These are phyloP conservation scores for Bursaphelenchus mucronatus DNA, from an alignment of 1,140 invertebrate species.

Conservation along the genomic window DNA sequence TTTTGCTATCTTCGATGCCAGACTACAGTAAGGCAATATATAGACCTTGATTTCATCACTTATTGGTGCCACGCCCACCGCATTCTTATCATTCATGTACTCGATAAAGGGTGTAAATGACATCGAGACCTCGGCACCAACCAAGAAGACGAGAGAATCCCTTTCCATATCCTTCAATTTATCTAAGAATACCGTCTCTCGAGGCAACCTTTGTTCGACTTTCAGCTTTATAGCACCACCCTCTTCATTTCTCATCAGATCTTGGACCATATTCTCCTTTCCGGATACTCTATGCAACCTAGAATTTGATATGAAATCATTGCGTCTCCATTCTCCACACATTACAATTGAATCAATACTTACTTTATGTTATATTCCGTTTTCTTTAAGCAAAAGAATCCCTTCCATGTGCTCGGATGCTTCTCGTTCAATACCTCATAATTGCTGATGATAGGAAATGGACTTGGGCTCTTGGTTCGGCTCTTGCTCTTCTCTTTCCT, in stretches of 20 bases:
- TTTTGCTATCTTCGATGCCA: conserved; percentile 35
- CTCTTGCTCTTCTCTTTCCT: too few relatives aligned
- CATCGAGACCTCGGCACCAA: conserved; percentile 28
- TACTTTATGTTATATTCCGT: conserved; percentile 42
- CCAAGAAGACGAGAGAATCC: conserved; percentile 33
- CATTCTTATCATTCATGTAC: conserved; percentile 48
- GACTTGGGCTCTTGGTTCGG: too few relatives aligned
- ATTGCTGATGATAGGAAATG: conserved; percentile 22
- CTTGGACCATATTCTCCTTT: conserved; percentile 44
- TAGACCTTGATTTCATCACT: conserved; percentile 28
- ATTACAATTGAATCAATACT: not conserved
- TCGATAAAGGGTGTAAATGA: conserved; percentile 38
- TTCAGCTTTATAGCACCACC: conserved; percentile 29
- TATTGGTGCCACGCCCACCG: conserved; percentile 33
- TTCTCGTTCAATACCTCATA: conserved; percentile 34
- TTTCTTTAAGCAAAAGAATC: conserved; percentile 40
- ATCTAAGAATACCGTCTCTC: conserved; percentile 34
- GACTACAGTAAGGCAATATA: conserved; percentile 30
- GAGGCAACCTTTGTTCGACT: conserved; percentile 41
- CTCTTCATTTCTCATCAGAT: conserved; percentile 36
- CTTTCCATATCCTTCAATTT: conserved; percentile 33
- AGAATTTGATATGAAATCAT: conserved; percentile 5
- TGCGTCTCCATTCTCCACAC: not conserved
- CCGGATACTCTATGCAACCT: conserved; percentile 43
- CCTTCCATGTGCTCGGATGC: conserved; percentile 44